phyloP scores from a whole-genome alignment of 2,888 invertebrate genomes.

The Neocrepidodera transversa region DNA sequence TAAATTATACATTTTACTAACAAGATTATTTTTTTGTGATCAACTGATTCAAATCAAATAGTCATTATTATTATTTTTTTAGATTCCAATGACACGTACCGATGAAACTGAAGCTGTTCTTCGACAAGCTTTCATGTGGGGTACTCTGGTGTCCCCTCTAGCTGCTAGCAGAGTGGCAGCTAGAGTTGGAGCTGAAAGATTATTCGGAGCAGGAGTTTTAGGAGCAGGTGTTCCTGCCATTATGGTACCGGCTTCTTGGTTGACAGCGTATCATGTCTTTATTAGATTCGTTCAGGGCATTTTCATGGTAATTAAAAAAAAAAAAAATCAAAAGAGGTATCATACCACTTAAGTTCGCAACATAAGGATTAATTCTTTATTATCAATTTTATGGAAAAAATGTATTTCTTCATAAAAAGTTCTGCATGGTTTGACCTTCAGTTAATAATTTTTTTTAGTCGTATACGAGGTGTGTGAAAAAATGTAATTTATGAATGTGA shows the following conservation, averaged over 20 bases:
- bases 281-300: conserved; percentile 65
- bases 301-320: conserved; percentile 61
- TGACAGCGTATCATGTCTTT: conserved; percentile 65
- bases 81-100: conserved; percentile 63
- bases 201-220: conserved; percentile 65
- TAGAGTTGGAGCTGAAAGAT: conserved; percentile 64
- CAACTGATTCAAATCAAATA: no score
- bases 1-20: no score
- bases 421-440: no score
- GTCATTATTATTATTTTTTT: conserved; percentile 29
- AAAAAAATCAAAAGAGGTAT: background rate
- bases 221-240: conserved; percentile 64
- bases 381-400: no score
- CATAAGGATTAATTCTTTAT: no score
- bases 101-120: conserved; percentile 65
- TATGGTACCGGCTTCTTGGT: conserved; percentile 66
- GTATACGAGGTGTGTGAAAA: no score
- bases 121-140: conserved; percentile 67
- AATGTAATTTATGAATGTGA: no score
- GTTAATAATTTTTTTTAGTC: no score
- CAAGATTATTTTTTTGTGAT: no score
- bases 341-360: background rate
- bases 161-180: conserved; percentile 66
- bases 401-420: no score
- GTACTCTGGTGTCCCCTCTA: conserved; percentile 64